Evolutionary conservation across 2,888 invertebrate genomes (phyloP), one percentile per base, ranked within the genome.

Genomic region (Ichneumon xanthorius): DNA sequence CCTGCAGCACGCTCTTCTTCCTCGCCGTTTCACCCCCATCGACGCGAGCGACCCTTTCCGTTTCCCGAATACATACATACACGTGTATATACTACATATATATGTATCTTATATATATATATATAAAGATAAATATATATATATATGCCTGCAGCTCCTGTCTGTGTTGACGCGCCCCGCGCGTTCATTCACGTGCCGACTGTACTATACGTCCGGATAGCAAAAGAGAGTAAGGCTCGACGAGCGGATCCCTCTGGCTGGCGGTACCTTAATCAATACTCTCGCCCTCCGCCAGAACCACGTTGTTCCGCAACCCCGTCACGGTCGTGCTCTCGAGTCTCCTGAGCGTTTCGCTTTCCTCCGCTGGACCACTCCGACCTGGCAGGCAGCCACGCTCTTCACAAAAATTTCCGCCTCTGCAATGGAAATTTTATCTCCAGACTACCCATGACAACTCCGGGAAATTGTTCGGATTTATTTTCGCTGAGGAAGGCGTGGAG

Each of bases 241-340:
- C 89, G 82, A 84, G 86, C 86, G 87, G 86, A 88, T 82, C 88
- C 89, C 90, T 90, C 90, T 88, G 87, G 82, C 61, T 63, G 26
- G 81, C 87, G 75, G 88, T 89, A 89, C 91, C 89, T 92, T 91
- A 90, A 92, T 92, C 92, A 92, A 92, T 92, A 92, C 92, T 92
- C 88, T 88, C 73, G 89, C 87, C 88, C 87, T 87, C 78, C 87
- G 86, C 82, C 85, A 80, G 78, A 82, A 79, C 71, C 80, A 67
- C 85, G 82, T 72, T 80, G 80, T 82, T 76, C 68, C 78, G 68
- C 78, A 82, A 81, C 81, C 81, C 85, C 85, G 73, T 83, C 79
- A 83, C 82, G 70, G 50, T 63, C 83, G 85, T 82, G 86, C 87
- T 85, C 80, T 86, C 85, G 82, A 33, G 45, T 50, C 50, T 50